These are phyloP conservation scores for Botia kubotai DNA, from an alignment of 2,797 vertebrate species.

Conservation along the genomic window DNA sequence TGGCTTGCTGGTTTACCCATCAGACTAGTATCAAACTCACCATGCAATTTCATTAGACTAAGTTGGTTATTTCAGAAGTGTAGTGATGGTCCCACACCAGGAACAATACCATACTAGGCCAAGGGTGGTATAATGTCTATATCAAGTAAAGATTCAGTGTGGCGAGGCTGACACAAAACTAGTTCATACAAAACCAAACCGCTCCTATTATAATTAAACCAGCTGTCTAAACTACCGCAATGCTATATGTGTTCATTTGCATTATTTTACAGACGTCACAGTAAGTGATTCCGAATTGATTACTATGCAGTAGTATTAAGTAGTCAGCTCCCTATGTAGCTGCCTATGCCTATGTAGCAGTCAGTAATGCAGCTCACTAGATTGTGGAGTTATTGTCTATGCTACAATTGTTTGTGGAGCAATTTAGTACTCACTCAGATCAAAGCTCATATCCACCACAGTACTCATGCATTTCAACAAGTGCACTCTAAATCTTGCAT, in stretches of 20 bases:
- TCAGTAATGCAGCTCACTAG: neutral
- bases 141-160: neutral
- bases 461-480: constrained; percentile 16
- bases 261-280: no score
- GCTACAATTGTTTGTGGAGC: constrained; percentile 16
- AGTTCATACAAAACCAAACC: no score
- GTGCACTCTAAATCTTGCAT: constrained; percentile 5
- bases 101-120: neutral
- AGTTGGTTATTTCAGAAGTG: neutral
- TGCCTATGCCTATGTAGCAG: neutral
- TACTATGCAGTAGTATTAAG: neutral
- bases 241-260: no score
- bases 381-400: constrained; percentile 29
- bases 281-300: no score
- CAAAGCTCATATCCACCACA: constrained; percentile 17
- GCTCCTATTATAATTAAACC: no score
- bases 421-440: neutral
- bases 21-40: neutral
- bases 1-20: neutral
- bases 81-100: neutral
- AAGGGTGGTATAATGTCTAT: neutral
- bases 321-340: neutral
- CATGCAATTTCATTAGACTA: neutral
- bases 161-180: neutral
- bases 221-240: no score